These are phyloP conservation scores for Lucinisca nassula DNA, from an alignment of 2,888 invertebrate species.

Conservation along the genomic window DNA sequence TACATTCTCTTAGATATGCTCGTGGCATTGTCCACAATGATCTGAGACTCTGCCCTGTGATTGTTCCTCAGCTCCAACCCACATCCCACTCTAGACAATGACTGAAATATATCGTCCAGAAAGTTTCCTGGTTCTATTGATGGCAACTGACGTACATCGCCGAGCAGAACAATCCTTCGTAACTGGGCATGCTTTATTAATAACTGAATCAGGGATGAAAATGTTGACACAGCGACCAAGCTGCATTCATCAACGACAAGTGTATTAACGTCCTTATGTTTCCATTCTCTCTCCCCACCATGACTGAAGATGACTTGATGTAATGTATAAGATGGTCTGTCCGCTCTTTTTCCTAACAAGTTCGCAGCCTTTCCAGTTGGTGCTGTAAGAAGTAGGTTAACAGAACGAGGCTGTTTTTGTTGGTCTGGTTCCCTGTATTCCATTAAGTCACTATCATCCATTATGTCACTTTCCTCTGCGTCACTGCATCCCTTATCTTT, in stretches of 20 bases:
- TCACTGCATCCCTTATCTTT: no score
- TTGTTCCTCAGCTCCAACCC: constrained; percentile 80
- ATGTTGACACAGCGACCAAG: constrained; percentile 81
- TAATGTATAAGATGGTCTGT: constrained; percentile 78
- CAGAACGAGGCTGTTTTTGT: constrained; percentile 6
- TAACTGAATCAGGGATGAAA: constrained; percentile 78
- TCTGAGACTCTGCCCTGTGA: constrained; percentile 83
- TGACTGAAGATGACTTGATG: constrained; percentile 80
- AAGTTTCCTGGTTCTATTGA: constrained; percentile 86
- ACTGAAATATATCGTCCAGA: constrained; percentile 77
- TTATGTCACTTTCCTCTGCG: no score
- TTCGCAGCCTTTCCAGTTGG: constrained; percentile 86
- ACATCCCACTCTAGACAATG: constrained; percentile 68
- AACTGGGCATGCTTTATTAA: constrained; percentile 76
- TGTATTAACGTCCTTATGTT: constrained; percentile 70
- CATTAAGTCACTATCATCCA: neutral
- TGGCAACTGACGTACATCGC: constrained; percentile 85
- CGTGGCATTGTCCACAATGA: constrained; percentile 83
- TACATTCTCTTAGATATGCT: constrained; percentile 75
- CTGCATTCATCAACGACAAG: constrained; percentile 86
- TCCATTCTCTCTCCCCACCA: constrained; percentile 67
- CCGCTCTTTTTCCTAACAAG: constrained; percentile 80
- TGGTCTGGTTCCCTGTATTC: neutral
- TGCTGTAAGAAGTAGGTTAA: constrained; percentile 79
- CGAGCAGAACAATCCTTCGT: constrained; percentile 80